phyloP scores from a whole-genome alignment of 1,140 invertebrate genomes.

The Drosophila kikkawai region DNA sequence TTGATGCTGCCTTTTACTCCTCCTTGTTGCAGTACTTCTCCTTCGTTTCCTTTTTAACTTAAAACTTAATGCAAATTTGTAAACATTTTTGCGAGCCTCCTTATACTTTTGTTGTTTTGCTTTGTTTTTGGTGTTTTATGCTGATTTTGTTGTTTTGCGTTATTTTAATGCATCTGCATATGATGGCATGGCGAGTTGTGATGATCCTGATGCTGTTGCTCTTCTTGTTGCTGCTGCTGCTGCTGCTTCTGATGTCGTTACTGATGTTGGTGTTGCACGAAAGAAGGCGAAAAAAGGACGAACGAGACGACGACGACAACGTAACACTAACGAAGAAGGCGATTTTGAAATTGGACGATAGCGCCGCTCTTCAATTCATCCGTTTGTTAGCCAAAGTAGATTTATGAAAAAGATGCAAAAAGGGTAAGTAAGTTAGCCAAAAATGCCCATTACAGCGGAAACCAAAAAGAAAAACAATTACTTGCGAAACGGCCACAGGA shows the following conservation, averaged over 20 bases:
- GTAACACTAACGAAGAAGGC: conserved; percentile 41
- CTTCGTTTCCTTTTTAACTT: conserved; percentile 11
- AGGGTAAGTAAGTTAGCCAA: not conserved
- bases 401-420: conserved; percentile 8
- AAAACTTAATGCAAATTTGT: conserved; percentile 60
- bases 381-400: not conserved
- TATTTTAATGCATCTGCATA: conserved; percentile 15
- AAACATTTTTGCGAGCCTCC: conserved; percentile 40
- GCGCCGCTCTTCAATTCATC: conserved; percentile 26
- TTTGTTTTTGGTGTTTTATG: conserved; percentile 24
- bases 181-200: conserved; percentile 53
- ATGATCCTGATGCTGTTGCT: conserved; percentile 27
- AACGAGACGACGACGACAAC: conserved; percentile 44
- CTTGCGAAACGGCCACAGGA: not conserved
- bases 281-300: conserved; percentile 57
- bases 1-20: not conserved
- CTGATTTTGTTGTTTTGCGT: conserved; percentile 16
- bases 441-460: not conserved
- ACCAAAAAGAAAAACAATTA: not conserved
- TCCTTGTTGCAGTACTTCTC: not conserved
- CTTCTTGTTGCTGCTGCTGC: conserved; percentile 18
- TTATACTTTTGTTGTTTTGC: conserved; percentile 24
- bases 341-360: conserved; percentile 34
- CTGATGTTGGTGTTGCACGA: conserved; percentile 49
- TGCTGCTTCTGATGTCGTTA: conserved; percentile 19